Conservation (phyloP, 2,797 vertebrate genomes). For the Pseudomugil tenellus region DNA sequence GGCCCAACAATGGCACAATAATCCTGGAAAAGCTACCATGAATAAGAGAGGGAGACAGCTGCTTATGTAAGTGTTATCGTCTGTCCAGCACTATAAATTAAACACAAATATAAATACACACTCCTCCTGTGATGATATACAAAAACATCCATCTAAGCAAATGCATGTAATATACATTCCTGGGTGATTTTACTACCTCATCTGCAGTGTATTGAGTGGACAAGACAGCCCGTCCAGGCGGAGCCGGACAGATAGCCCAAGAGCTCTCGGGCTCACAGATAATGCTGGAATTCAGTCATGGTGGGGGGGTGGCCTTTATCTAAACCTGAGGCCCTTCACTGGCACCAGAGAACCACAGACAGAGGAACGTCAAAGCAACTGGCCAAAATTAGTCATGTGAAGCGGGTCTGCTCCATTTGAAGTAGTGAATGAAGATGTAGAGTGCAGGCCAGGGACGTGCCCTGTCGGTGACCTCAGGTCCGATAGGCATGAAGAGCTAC, state of each 20-base stretch:
- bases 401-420: constrained; percentile 73
- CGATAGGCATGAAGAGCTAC: constrained; percentile 67
- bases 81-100: constrained; percentile 68
- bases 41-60: constrained; percentile 82
- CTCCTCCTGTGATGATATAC: constrained; percentile 56
- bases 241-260: constrained; percentile 50
- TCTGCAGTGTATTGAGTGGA: constrained; percentile 38
- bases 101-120: constrained; percentile 51
- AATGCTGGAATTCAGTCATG: constrained; percentile 76
- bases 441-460: constrained; percentile 27
- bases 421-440: constrained; percentile 68
- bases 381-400: constrained; percentile 82
- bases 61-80: constrained; percentile 80
- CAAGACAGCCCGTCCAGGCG: constrained; percentile 34
- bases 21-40: constrained; percentile 81
- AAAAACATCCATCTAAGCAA: constrained; percentile 49
- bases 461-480: constrained; percentile 59
- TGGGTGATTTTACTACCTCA: constrained; percentile 50
- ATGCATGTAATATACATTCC: constrained; percentile 63
- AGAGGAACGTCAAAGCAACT: constrained; percentile 63
- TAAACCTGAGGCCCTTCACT: constrained; percentile 75
- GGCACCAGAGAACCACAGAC: constrained; percentile 68
- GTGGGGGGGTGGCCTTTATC: constrained; percentile 64
- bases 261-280: constrained; percentile 69
- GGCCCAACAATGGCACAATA: constrained; percentile 79